These are phyloP conservation scores for Falco novaeseelandiae DNA, from an alignment of 2,797 vertebrate species.

Conservation along the genomic window DNA sequence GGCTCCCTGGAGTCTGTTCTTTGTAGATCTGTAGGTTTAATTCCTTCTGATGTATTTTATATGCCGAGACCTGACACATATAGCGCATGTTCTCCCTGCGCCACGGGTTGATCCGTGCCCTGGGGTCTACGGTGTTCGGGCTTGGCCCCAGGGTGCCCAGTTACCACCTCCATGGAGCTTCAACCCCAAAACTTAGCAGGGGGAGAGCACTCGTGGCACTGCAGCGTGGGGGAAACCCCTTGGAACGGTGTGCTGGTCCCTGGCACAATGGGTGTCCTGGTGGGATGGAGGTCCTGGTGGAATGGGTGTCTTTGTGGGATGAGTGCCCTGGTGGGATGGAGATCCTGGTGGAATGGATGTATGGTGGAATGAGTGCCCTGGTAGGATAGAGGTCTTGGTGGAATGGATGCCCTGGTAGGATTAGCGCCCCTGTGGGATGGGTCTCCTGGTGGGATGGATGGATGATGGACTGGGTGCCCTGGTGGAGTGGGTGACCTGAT, in stretches of 20 bases:
- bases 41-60: background rate
- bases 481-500: background rate
- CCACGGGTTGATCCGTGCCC: accelerated
- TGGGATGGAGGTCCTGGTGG: background rate
- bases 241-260: too few species aligned
- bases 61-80: background rate
- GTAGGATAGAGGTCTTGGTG: background rate
- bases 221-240: background rate
- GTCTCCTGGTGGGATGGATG: background rate
- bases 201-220: accelerated
- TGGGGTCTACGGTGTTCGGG: background rate
- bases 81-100: background rate
- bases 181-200: background rate
- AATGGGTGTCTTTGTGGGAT: background rate
- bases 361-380: too few species aligned
- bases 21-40: background rate
- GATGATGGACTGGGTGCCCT: too few species aligned
- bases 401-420: too few species aligned
- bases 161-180: background rate
- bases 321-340: background rate
- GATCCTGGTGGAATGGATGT: too few species aligned
- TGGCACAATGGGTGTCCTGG: background rate
- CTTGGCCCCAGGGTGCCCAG: background rate
- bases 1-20: background rate
- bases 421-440: background rate